phyloP scores from a whole-genome alignment of 2,888 invertebrate genomes.

The Athripsodes cinereus region DNA sequence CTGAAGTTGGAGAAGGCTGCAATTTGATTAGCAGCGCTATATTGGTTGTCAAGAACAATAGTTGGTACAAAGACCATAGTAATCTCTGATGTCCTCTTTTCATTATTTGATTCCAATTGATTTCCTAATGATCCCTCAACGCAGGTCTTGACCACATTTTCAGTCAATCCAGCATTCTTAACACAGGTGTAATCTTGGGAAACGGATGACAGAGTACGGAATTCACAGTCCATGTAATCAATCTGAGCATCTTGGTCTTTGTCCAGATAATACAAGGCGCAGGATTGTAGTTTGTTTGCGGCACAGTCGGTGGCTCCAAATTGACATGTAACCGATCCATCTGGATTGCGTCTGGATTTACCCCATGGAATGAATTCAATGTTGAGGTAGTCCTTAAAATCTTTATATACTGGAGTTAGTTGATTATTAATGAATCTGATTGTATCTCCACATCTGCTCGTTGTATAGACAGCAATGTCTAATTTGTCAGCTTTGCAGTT shows the following conservation, averaged over 20 bases:
- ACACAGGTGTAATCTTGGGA: conserved; percentile 38
- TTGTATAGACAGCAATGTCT: conserved; percentile 30
- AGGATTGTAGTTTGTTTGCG: conserved; percentile 43
- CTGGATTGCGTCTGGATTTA: conserved; percentile 32
- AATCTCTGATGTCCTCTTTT: conserved; percentile 33
- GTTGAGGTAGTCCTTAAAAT: conserved; percentile 37
- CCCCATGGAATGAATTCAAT: conserved; percentile 46
- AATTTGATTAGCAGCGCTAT: conserved; percentile 30
- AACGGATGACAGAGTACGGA: conserved; percentile 28
- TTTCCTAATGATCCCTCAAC: conserved; percentile 29
- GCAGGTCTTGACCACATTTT: conserved; percentile 28
- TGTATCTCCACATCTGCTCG: conserved; percentile 39
- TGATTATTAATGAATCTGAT: conserved; percentile 35
- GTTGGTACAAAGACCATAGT: conserved; percentile 38
- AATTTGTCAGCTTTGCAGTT: conserved; percentile 6
- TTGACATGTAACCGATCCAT: conserved; percentile 36
- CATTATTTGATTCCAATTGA: conserved; percentile 34
- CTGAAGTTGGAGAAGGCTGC: conserved; percentile 22
- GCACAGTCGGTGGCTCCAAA: conserved; percentile 39
- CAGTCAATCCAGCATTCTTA: conserved; percentile 33
- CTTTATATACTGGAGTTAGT: conserved; percentile 34
- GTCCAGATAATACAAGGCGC: conserved; percentile 33
- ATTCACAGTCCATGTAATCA: conserved; percentile 30
- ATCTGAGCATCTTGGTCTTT: conserved; percentile 26
- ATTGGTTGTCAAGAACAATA: conserved; percentile 36